Conservation (phyloP, 2,888 invertebrate species). For the Melanostoma scalare region DNA sequence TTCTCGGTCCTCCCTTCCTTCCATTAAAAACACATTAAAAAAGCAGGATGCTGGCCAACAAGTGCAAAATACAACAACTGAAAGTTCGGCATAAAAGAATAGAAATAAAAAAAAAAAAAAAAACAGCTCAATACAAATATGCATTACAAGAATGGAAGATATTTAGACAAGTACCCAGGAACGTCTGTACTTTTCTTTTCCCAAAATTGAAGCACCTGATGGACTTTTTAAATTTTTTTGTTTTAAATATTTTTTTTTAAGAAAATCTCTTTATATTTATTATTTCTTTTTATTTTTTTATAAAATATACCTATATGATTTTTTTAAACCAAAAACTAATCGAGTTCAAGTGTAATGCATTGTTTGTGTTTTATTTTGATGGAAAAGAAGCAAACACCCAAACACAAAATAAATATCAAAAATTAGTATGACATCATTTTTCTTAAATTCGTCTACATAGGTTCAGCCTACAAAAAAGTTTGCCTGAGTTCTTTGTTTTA, state of each 20-base stretch:
- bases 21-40: background rate
- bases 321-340: conserved; percentile 44
- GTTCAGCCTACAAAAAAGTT: conserved; percentile 39
- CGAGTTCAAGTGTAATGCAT: conserved; percentile 65
- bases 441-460: conserved; percentile 46
- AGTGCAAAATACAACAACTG: conserved; percentile 82
- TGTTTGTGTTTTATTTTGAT: conserved; percentile 66
- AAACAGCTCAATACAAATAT: conserved; percentile 60
- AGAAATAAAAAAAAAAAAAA: conserved; percentile 32
- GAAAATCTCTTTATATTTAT: conserved; percentile 70
- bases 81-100: conserved; percentile 81
- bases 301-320: conserved; percentile 62
- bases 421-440: conserved; percentile 37
- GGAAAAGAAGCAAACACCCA: conserved; percentile 20
- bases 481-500: conserved; percentile 58
- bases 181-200: conserved; percentile 47
- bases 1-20: conserved; percentile 47
- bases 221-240: conserved; percentile 52
- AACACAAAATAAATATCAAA: conserved; percentile 31
- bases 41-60: conserved; percentile 80
- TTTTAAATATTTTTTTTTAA: conserved; percentile 54
- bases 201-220: conserved; percentile 49
- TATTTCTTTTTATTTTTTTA: conserved; percentile 56
- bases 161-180: conserved; percentile 58
- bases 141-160: conserved; percentile 65